These are phyloP conservation scores for Drosophila bunnanda DNA, from an alignment of 2,888 invertebrate species.

Conservation along the genomic window DNA sequence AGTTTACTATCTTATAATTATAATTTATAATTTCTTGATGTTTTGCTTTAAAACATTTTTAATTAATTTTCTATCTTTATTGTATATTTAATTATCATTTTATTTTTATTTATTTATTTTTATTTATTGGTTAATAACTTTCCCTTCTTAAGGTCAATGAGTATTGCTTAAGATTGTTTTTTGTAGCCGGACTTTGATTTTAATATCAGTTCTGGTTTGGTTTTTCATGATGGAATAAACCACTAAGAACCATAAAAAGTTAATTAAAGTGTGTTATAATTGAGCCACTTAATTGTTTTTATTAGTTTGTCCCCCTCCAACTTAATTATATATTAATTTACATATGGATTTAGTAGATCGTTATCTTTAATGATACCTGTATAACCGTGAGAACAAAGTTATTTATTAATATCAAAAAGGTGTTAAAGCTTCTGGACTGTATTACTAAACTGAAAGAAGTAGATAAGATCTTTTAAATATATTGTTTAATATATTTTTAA, in stretches of 20 bases:
- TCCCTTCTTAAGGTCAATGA: background rate
- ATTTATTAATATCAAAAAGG: background rate
- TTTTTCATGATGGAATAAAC: background rate
- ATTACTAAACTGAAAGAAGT: background rate
- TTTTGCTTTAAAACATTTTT: background rate
- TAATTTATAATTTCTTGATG: background rate
- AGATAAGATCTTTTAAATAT: background rate
- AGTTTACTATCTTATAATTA: too few species aligned
- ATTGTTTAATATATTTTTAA: background rate
- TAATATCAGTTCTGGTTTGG: background rate
- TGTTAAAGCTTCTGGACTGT: background rate
- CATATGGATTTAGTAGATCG: conserved; percentile 1
- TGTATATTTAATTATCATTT: background rate
- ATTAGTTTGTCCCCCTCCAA: background rate
- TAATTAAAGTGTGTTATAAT: conserved; percentile 3
- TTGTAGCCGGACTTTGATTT: background rate
- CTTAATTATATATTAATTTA: conserved; percentile 26
- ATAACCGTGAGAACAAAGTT: conserved; percentile 7
- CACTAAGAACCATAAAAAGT: conserved; percentile 8
- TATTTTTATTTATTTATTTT: background rate
- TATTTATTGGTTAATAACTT: background rate
- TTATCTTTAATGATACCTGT: background rate
- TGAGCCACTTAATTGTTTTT: conserved; percentile 1
- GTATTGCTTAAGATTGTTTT: background rate
- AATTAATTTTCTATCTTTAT: too few species aligned